phyloP scores from a whole-genome alignment of 2,888 invertebrate species.

The Oscheius sp. region DNA sequence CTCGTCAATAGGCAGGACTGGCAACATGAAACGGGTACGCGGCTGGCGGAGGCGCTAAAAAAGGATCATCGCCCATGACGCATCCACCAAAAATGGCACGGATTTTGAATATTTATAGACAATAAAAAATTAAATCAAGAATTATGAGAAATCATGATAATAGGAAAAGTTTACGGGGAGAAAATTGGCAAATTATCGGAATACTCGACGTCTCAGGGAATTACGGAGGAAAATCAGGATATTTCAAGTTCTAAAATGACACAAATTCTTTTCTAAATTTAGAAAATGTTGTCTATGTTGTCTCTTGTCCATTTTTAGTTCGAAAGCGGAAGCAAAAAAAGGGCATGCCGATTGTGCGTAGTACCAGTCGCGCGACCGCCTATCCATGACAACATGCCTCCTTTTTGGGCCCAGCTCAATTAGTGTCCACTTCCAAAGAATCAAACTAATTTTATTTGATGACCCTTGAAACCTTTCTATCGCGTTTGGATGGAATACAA shows the following conservation, averaged over 20 bases:
- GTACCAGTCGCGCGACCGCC: conserved; percentile 13
- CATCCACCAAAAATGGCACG: neutral
- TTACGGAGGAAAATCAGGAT: too few relatives aligned
- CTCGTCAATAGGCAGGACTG: conserved; percentile 16
- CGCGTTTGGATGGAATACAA: neutral
- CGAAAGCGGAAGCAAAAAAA: conserved; percentile 8
- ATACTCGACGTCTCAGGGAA: too few relatives aligned
- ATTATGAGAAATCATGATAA: neutral
- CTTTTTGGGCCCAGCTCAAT: conserved; percentile 5
- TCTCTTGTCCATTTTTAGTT: neutral
- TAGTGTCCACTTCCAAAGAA: neutral
- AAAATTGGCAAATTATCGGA: neutral
- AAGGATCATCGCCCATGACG: conserved; percentile 21
- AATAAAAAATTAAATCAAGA: neutral
- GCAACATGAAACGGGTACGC: conserved; percentile 6
- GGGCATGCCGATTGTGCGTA: neutral
- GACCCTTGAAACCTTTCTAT: neutral
- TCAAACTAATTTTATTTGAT: neutral
- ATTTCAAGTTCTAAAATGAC: too few relatives aligned
- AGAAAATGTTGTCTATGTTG: too few relatives aligned
- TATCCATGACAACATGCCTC: conserved; percentile 33
- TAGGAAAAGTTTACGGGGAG: neutral
- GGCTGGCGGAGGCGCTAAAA: conserved; percentile 12
- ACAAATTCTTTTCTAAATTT: too few relatives aligned
- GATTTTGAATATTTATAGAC: neutral